A percentile compares a stretch with the other conserved stretches of the same genome.
Conservation (phyloP, 1,140 invertebrate genomes). For the Heliothis virescens region DNA sequence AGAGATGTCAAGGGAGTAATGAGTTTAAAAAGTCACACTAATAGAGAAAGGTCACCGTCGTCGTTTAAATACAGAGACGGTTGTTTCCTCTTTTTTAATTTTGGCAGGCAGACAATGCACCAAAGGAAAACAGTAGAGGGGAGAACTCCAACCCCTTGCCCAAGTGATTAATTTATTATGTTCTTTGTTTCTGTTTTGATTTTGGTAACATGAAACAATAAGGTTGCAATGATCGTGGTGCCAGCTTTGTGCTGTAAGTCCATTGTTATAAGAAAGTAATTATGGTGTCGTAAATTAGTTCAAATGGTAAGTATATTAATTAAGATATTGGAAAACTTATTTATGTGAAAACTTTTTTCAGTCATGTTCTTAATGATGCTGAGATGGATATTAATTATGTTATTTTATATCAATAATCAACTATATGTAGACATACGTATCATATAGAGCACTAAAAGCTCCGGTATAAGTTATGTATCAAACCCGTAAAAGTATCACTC, state of each 20-base stretch:
- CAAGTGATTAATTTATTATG: conserved; percentile 85
- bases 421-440: conserved; percentile 19
- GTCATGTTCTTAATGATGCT: too few relatives aligned
- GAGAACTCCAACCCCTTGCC: conserved; percentile 77
- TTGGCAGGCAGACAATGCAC: conserved; percentile 82
- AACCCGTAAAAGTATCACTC: conserved; percentile 85
- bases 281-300: neutral
- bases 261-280: neutral
- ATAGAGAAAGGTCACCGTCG: conserved; percentile 70
- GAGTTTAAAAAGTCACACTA: conserved; percentile 42
- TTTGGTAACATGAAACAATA: conserved; percentile 67
- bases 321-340: too few relatives aligned
- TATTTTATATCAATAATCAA: neutral
- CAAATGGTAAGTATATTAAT: neutral
- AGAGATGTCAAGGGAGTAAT: conserved; percentile 15
- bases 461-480: conserved; percentile 81
- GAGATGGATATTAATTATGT: too few relatives aligned
- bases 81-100: conserved; percentile 82
- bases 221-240: neutral
- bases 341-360: too few relatives aligned
- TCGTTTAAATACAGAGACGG: conserved; percentile 71
- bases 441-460: conserved; percentile 51
- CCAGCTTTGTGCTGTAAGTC: neutral
- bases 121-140: conserved; percentile 83
- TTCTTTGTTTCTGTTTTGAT: conserved; percentile 83